Evolutionary conservation across 1,140 invertebrate genomes (phyloP), one percentile per base, ranked within the genome.

Genomic region (Hestina assimilis): DNA sequence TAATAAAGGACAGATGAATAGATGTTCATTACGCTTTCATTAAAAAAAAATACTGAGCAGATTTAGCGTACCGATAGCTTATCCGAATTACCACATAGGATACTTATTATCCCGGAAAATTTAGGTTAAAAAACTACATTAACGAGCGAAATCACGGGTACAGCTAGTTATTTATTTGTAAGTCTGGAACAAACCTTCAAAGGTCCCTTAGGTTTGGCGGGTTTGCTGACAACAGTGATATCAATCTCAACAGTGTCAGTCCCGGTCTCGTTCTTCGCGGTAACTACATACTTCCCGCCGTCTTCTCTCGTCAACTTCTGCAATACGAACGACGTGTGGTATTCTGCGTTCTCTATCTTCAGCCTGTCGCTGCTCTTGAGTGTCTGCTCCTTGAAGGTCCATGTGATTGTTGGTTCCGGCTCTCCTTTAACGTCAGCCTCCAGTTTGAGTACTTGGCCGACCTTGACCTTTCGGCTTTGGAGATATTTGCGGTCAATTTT

Each of bases 401-500:
- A 99, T 0, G 92, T 94, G 31, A 98, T 92, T 19, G 91, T 92
- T 42, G 97, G 96, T 63, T 95, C 91, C 0, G 97, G 97, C 90
- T 99, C 97, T 59, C 97, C 97, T 74, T 96, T 93, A 31, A 99
- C 93, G 70, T 96, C 94, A 28, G 96, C 95, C 67, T 98, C 96
- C 74, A 98, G 92, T 58, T 95, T 94, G 24, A 98, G 89, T 65
- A 95, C 90, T 83, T 97, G 94, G 9, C 97, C 97, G 59, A 93
- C 92, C 50, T 96, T 94, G 79, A 99, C 92, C 20, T 92, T 92
- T 65, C 96, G 94, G 85, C 96, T 96, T 61, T 94, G 93, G 0
- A 99, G 86, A 78, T 97, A 96, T 74, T 97, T 98, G 43, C 97
- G 93, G 81, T 98, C 97, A 88, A 99, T 99, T 54, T 94, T 93